Base-by-base conservation (phyloP, 2,888 invertebrate species). In the Watsonalla cultraria region DNA sequence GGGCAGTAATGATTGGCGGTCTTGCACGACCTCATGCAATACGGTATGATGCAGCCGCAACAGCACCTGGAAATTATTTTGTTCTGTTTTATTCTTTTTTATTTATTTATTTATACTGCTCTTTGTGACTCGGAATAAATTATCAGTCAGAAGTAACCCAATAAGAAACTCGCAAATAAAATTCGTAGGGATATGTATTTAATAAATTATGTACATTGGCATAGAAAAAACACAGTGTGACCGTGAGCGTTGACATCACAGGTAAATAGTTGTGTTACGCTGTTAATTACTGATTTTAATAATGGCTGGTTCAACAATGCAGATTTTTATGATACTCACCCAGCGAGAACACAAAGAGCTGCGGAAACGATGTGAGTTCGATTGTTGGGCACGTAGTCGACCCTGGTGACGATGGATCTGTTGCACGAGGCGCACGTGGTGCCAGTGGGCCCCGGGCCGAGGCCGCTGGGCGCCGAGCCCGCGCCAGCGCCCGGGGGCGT, bases 1-100 rank as follows among this genome's bases (percentile, higher is more conserved):
- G 91, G 90, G 66, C 91, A 92, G 82, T 91, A 92, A 68, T 90
- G 90, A 62, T 90, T 91, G 52, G 89, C 92, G 60, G 92, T 91
- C 78, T 92, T 92, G 78, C 90, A 90, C 9, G 90, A 90, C 46
- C 78, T 75, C 88, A 92, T 90, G 77, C 90, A 90, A 70, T 89
- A 90, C 5, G 90, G 91, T 7, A 89, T 73, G 60, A 90, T 76
- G 65, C 90, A 90, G 45, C 86, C 89, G 58, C 90, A 90, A 60
- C 89, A 90, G 70, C 89, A 90, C 56, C 90, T 90, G 83, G 15
- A 80, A 79, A 56, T 13, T 57, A 53, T n/a, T 42, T 8, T 8
- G 9, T 7, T 11, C 42, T 11, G 9, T 9, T 42, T 9, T 42
- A 9, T 11, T 39, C 7, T 9, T 4, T 39, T 39, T 8, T 39